Evolutionary conservation across 2,797 vertebrate species (phyloP).

Genomic region (Holocentrus rufus): DNA sequence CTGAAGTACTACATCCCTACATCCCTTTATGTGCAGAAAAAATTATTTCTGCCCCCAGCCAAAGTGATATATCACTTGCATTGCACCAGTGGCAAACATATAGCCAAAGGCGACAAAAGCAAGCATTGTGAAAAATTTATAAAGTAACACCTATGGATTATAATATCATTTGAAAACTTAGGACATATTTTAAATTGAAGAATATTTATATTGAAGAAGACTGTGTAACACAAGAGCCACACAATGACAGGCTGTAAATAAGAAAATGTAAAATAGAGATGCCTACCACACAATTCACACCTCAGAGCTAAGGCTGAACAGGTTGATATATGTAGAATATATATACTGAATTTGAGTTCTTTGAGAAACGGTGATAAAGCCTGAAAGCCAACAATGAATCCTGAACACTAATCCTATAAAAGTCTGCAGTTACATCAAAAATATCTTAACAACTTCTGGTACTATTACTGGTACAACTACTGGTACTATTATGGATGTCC

Average conservation of each 20-base stretch:
- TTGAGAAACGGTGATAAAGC: constrained; percentile 41
- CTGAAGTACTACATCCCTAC: too few species aligned
- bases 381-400: constrained; percentile 35
- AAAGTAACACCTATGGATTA: not conserved
- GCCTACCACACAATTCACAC: not conserved
- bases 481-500: too few species aligned
- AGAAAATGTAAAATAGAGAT: not conserved
- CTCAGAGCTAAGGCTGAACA: not conserved
- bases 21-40: not conserved
- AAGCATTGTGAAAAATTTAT: not conserved
- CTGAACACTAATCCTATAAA: too few species aligned
- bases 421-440: too few species aligned
- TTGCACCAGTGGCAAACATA: not conserved
- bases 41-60: not conserved
- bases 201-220: not conserved
- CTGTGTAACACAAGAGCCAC: constrained; percentile 31
- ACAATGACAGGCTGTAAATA: not conserved
- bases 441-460: too few species aligned
- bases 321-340: constrained; percentile 48
- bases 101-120: not conserved
- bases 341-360: constrained; percentile 28
- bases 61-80: not conserved
- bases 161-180: not conserved
- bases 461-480: too few species aligned
- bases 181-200: too few species aligned